phyloP scores from a whole-genome alignment of 2,888 invertebrate genomes.

The Ptychoptera contaminata region DNA sequence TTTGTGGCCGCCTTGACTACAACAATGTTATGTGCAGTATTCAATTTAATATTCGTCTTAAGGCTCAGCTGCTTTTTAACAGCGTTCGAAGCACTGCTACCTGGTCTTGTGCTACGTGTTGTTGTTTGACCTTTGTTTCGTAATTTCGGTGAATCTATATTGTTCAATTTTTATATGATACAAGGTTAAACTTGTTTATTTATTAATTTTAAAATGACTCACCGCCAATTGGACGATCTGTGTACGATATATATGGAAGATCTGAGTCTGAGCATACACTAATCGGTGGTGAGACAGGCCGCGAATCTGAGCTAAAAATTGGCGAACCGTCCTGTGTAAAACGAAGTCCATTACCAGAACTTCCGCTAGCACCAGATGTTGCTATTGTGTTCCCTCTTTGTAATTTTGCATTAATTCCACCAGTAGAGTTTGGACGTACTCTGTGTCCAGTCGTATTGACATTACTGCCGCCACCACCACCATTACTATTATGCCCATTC shows the following conservation, averaged over 20 bases:
- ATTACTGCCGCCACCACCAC: constrained; percentile 1
- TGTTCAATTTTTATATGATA: neutral
- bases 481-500: neutral
- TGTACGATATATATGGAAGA: constrained; percentile 81
- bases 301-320: constrained; percentile 23
- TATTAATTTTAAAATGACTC: constrained; percentile 10
- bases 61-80: constrained; percentile 12
- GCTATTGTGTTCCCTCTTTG: constrained; percentile 36
- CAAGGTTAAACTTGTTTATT: neutral
- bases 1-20: constrained; percentile 59
- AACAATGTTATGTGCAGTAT: constrained; percentile 54
- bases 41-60: constrained; percentile 31
- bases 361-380: constrained; percentile 27
- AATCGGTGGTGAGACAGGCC: constrained; percentile 66
- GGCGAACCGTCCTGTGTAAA: constrained; percentile 20
- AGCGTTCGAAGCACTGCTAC: constrained; percentile 7
- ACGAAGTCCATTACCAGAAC: constrained; percentile 1
- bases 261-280: constrained; percentile 82
- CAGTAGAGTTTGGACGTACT: constrained; percentile 15
- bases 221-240: constrained; percentile 78
- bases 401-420: constrained; percentile 21
- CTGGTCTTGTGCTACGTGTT: constrained; percentile 9
- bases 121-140: constrained; percentile 34
- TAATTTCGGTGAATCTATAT: constrained; percentile 64
- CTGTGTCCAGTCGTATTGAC: constrained; percentile 1